Evolutionary conservation across 1,140 invertebrate species (phyloP).

Genomic region (Drosophila nebulosa): DNA sequence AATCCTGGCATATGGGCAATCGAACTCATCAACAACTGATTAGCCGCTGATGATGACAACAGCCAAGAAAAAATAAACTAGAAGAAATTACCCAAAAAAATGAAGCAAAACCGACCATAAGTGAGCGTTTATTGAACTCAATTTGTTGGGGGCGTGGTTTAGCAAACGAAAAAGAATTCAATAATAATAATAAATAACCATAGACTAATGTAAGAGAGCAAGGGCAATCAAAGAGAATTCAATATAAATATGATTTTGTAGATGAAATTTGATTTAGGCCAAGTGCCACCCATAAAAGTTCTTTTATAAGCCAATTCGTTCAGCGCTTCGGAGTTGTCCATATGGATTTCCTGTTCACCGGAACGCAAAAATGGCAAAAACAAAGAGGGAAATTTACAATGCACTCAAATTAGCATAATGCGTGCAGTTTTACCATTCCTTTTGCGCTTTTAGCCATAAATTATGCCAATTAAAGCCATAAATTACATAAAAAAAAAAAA

Average conservation of each 20-base stretch:
- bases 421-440: slow-evolving; percentile 7
- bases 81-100: slow-evolving; percentile 14
- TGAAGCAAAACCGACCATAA: background rate
- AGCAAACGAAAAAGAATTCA: background rate
- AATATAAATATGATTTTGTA: slow-evolving; percentile 62
- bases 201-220: background rate
- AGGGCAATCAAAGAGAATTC: slow-evolving; percentile 32
- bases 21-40: slow-evolving; percentile 63
- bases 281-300: background rate
- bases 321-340: background rate
- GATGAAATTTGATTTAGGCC: slow-evolving; percentile 37
- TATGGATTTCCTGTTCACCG: background rate
- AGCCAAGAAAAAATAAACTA: slow-evolving; percentile 30
- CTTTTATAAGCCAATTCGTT: background rate
- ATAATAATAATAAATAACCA: background rate
- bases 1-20: slow-evolving; percentile 74
- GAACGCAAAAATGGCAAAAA: background rate
- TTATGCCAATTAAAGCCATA: slow-evolving; percentile 17
- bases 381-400: slow-evolving; percentile 4
- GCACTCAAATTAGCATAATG: slow-evolving; percentile 7
- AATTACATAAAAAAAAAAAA: slow-evolving; percentile 2
- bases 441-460: slow-evolving; percentile 4
- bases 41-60: slow-evolving; percentile 64
- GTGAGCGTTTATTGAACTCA: slow-evolving; percentile 24
- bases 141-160: slow-evolving; percentile 41